Base-by-base conservation (phyloP, 2,888 invertebrate species). In the Ectemnius lituratus region DNA sequence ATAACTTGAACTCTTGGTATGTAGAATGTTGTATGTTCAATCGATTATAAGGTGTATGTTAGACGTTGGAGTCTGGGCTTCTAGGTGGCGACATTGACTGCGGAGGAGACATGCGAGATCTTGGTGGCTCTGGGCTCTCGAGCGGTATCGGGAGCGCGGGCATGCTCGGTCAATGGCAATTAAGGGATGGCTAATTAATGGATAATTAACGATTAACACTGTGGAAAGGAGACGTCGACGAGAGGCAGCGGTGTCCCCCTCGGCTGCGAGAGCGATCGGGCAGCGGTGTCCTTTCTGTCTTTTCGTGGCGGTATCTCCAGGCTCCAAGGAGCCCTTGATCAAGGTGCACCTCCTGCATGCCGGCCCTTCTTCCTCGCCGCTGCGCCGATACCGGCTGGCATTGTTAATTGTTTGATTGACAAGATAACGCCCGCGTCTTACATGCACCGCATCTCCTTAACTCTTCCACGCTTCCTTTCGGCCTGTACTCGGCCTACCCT, bases 331-430 rank as follows among this genome's bases (percentile, higher is more conserved):
- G 67, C 69, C 70, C 73, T 71, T 73, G 78, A 80, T 82, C 73
- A 67, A 82, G 78, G 67, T 73, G 72, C 67, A 71, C 69, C 75
- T 78, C 70, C 69, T 79, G 67, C 74, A 74, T 70, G 76, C 74
- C 75, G 68, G 62, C 71, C 70, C 76, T 78, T 74, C 80, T 73
- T 75, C 73, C 67, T 69, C 58, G 77, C 77, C 80, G 78, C 79
- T 74, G 72, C 71, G 74, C 72, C 72, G 71, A 72, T 74, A 69
- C 79, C 58, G 70, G 63, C 76, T 84, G 88, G 89, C 87, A 90
- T 90, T 90, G 89, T 90, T 90, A 90, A 90, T 90, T 89, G 90
- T 90, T 90, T 90, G 90, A 90, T 90, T 89, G 88, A 90, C 90
- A 90, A 90, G 90, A 90, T 90, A 89, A 90, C 88, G 86, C 85